These are phyloP conservation scores for Tinea semifulvella DNA, from an alignment of 2,888 invertebrate species.

Conservation along the genomic window DNA sequence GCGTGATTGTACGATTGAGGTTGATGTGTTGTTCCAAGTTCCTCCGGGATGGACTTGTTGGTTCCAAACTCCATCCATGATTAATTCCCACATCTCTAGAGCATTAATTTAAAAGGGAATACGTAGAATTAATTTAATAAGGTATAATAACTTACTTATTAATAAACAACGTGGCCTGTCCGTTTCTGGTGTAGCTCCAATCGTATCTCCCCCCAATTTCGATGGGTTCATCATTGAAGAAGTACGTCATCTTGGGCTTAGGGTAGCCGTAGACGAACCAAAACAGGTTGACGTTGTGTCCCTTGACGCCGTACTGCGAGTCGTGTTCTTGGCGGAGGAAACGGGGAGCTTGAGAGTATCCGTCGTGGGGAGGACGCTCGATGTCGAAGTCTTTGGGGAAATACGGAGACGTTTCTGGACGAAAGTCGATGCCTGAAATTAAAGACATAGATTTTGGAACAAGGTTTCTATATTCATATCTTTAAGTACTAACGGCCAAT, in stretches of 20 bases:
- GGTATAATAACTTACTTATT: slow-evolving; percentile 74
- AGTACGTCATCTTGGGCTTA: slow-evolving; percentile 91
- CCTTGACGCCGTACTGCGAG: slow-evolving; percentile 90
- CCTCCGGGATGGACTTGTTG: too few species aligned
- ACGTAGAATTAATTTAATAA: too few species aligned
- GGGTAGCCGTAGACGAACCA: slow-evolving; percentile 98
- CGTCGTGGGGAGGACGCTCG: slow-evolving; percentile 85
- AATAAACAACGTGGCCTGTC: slow-evolving; percentile 88
- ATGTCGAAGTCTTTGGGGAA: slow-evolving; percentile 94
- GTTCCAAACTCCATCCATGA: too few species aligned
- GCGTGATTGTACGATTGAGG: too few species aligned
- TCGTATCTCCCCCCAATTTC: slow-evolving; percentile 87
- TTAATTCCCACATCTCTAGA: too few species aligned
- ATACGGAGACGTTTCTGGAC: slow-evolving; percentile 85
- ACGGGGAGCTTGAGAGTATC: slow-evolving; percentile 83
- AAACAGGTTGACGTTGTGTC: slow-evolving; percentile 88
- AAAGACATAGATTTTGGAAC: too few species aligned
- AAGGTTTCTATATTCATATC: too few species aligned
- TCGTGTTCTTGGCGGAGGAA: slow-evolving; percentile 90
- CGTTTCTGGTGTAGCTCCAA: slow-evolving; percentile 88
- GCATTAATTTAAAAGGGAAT: too few species aligned
- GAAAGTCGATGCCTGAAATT: slow-evolving; percentile 74
- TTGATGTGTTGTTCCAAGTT: too few species aligned
- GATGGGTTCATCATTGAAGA: slow-evolving; percentile 83
- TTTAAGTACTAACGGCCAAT: too few species aligned